Evolutionary conservation across 2,888 invertebrate genomes (phyloP).

Genomic region (Dryocosmus kuriphilus): DNA sequence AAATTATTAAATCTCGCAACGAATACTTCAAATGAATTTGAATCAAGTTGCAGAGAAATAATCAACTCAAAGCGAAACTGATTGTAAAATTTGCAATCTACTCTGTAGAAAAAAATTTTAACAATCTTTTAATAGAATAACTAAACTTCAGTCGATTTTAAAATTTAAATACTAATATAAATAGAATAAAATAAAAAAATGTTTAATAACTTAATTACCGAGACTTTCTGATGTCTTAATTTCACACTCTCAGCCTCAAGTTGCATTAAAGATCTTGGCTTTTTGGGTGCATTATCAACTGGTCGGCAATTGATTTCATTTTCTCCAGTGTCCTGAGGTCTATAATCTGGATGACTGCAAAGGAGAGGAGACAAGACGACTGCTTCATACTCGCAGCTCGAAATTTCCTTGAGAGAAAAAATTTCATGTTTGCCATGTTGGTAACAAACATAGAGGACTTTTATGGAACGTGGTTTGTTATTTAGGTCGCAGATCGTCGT

Average conservation of each 20-base stretch:
- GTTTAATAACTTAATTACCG: slow-evolving; percentile 74
- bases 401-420: slow-evolving; percentile 94
- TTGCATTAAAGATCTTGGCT: slow-evolving; percentile 85
- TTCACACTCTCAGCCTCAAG: slow-evolving; percentile 86
- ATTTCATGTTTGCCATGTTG: slow-evolving; percentile 93
- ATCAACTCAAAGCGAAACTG: not conserved
- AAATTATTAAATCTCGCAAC: not conserved
- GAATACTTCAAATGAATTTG: not conserved
- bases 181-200: not conserved
- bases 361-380: slow-evolving; percentile 92
- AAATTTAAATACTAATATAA: not conserved
- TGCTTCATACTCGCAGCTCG: slow-evolving; percentile 96
- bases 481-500: slow-evolving; percentile 95
- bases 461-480: slow-evolving; percentile 88
- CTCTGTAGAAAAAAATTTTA: not conserved
- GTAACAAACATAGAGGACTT: slow-evolving; percentile 93
- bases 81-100: not conserved
- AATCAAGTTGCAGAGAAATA: not conserved
- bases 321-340: slow-evolving; percentile 87
- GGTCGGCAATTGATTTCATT: slow-evolving; percentile 88
- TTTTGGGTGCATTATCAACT: slow-evolving; percentile 82
- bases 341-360: slow-evolving; percentile 93
- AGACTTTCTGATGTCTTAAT: slow-evolving; percentile 82
- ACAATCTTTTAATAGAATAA: too few relatives aligned
- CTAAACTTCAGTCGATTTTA: too few relatives aligned